Conservation (phyloP, 2,888 invertebrate genomes). For the Sinentomon sp. region DNA sequence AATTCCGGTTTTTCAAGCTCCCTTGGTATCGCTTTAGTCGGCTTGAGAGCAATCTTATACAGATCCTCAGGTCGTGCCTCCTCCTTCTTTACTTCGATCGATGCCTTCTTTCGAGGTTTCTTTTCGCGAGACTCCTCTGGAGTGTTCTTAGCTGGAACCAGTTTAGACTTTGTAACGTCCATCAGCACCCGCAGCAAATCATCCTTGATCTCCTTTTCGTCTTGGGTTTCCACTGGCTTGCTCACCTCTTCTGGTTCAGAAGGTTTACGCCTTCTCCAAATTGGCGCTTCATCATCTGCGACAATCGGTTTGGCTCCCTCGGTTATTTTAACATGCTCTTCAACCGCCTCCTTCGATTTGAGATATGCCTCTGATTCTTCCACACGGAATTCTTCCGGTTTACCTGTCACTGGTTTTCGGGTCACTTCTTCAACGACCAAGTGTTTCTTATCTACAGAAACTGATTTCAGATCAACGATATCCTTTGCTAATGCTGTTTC, state of each 20-base stretch:
- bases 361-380: neutral
- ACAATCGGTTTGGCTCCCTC: neutral
- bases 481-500: too few species aligned
- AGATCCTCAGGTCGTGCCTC: too few species aligned
- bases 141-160: too few species aligned
- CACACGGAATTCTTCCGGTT: neutral
- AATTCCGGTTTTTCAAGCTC: neutral
- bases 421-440: too few species aligned
- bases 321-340: neutral
- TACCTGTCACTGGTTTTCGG: too few species aligned
- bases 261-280: neutral
- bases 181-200: too few species aligned
- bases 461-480: too few species aligned
- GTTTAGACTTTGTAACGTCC: too few species aligned
- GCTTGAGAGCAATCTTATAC: too few species aligned
- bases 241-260: constrained; percentile 12
- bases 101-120: neutral
- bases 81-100: neutral
- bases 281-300: neutral
- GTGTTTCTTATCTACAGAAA: too few species aligned
- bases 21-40: too few species aligned
- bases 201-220: too few species aligned
- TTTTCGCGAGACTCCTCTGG: neutral
- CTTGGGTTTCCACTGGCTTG: constrained; percentile 25
- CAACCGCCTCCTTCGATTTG: neutral